Base-by-base conservation (phyloP, 2,888 invertebrate species). In the Andrena minutula region DNA sequence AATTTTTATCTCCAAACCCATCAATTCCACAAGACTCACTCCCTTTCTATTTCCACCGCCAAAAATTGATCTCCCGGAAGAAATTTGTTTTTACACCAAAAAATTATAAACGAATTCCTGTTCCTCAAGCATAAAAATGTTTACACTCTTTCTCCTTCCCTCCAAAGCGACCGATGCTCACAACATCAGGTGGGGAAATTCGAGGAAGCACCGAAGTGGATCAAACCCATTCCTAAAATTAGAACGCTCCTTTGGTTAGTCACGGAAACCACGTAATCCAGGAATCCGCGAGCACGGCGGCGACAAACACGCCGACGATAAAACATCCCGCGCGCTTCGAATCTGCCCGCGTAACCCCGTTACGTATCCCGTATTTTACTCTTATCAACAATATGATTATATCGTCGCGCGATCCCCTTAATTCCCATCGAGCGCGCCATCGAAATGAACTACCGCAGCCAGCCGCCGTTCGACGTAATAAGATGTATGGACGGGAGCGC, bases 141-240 rank as follows among this genome's bases (percentile, higher is more conserved):
- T n/a, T 4, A 0, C 28, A 3, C 12, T 32, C 51, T 16, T n/a
- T 8, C 8, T 10, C 23, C 23, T 5, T n/a, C 23, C 16, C 26
- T 51, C 8, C 32, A 8, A 0, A 20, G 32, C 49, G 60, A 41
- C 12, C 56, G 72, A 32, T 26, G 20, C 56, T 64, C 64, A 20
- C 8, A 26, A 10, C 53, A 30, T 41, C 16, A 6, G 7, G 51
- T 41, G 30, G 53, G 8, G n/a, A 60, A 32, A 12, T 64, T 72
- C 63, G 2, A 28, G n/a, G 56, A 72, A 72, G n/a, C 47, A 12
- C 47, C 20, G 12, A 51, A 63, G 28, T 71, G 23, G 41, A 71
- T 71, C 61, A 64, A 72, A 64, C 32, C 41, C 30, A 23, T 6
- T n/a, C 41, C 73, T 72, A 63, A 56, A 72, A 64, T 76, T 76